Evolutionary conservation across 2,113 vertebrate genomes (phyloP), one percentile per base, ranked within the genome.

Genomic region (Python bivittatus): DNA sequence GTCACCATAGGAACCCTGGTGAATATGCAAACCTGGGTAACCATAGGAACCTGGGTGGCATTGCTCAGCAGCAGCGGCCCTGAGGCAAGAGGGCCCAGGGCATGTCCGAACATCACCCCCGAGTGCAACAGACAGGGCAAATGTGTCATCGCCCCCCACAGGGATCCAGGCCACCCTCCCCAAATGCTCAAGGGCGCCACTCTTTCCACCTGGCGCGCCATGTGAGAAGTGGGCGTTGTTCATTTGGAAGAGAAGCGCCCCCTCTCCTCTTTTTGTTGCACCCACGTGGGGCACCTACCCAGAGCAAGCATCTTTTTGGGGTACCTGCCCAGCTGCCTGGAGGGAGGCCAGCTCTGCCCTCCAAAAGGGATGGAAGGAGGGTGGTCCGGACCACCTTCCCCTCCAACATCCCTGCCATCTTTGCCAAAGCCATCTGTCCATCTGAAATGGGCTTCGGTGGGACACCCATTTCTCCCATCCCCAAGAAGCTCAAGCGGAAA

Each of bases 1-100:
- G 92, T 96, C 95, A 94, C 87, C 95, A 96, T 95, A 89, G 96
- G 94, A 96, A 96, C 96, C 79, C 92, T 92, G 60, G 83, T 94
- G 84, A 54, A 48, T 88, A 44, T 61, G 52, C 86, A 94, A 93
- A 94, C 95, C 94, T 25, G 91, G 84, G 95, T 61, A 96, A 96
- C 95, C 90, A 68, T 88, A 57, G 95, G 94, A 58, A 44, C 94
- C 17, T 0, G 9, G 94, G 33, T 48, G 56, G 53, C 72, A 6
- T 0, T 0, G 2, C 86, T 90, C 92, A 38, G 86, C 84, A 0
- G 88, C 88, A 0, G 0, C 44, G 17, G 89, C 72, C 68, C 92
- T 22, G 92, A 53, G 79, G 84, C 90, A 84, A 33, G 90, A 0
- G 0, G 0, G 84, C 1, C 0, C 0, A 12, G 9, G 42, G 8